Conservation (phyloP, 2,888 invertebrate species). For the Athalia circularis region DNA sequence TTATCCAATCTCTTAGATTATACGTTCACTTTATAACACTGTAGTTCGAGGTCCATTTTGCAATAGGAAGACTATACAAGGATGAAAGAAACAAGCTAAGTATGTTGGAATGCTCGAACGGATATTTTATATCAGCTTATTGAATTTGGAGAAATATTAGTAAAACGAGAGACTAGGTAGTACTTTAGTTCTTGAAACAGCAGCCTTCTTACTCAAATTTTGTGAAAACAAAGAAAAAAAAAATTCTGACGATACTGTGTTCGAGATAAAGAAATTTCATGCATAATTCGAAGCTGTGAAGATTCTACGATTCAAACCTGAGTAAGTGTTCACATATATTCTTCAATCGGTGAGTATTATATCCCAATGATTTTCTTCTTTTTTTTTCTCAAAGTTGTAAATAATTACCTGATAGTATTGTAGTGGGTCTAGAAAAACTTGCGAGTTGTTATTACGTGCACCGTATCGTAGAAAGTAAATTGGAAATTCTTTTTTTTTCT, state of each 20-base stretch:
- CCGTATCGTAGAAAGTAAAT: slow-evolving; percentile 17
- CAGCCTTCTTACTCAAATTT: too few relatives aligned
- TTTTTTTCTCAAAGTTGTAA: background rate
- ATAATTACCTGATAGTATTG: too few relatives aligned
- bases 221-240: too few relatives aligned
- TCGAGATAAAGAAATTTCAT: too few relatives aligned
- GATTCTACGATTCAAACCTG: too few relatives aligned
- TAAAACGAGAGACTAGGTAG: too few relatives aligned
- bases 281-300: too few relatives aligned
- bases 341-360: slow-evolving; percentile 12
- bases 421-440: background rate
- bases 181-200: too few relatives aligned
- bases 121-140: background rate
- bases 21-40: slow-evolving; percentile 17
- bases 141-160: too few relatives aligned
- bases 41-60: slow-evolving; percentile 42
- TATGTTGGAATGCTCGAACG: background rate
- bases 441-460: background rate
- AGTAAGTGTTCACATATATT: too few relatives aligned
- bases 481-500: background rate
- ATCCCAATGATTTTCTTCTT: background rate
- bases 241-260: too few relatives aligned
- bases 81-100: slow-evolving; percentile 15
- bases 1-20: slow-evolving; percentile 16
- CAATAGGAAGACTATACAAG: slow-evolving; percentile 37